Evolutionary conservation across 2,797 vertebrate species (phyloP).

Genomic region (Capromys pilorides): DNA sequence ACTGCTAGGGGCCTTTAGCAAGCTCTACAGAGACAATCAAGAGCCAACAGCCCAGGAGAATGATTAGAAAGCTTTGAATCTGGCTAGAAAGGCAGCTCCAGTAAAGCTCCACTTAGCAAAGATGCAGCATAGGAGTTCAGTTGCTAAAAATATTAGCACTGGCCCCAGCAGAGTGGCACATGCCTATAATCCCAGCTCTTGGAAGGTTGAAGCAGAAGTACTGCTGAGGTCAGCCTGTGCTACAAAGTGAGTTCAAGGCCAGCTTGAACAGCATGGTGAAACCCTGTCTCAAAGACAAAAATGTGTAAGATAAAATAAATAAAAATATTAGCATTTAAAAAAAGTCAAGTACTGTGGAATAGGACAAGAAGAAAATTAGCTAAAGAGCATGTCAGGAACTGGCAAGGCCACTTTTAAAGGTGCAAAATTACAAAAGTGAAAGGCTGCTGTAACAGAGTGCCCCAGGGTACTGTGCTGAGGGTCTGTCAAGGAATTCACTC

Average conservation of each 20-base stretch:
- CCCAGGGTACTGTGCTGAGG: not conserved
- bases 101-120: not conserved
- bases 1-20: not conserved
- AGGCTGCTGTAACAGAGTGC: not conserved
- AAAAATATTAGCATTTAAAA: not conserved
- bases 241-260: too few species aligned
- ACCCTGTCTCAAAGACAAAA: too few species aligned
- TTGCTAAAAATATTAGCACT: not conserved
- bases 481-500: not conserved
- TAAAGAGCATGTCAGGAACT: not conserved
- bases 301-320: too few species aligned
- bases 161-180: too few species aligned
- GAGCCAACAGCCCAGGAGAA: not conserved
- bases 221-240: too few species aligned
- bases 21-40: not conserved
- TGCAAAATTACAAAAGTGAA: not conserved
- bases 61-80: not conserved
- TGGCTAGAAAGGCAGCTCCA: not conserved
- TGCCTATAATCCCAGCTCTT: too few species aligned
- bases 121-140: not conserved
- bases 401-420: not conserved
- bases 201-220: too few species aligned
- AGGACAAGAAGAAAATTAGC: not conserved
- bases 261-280: too few species aligned
- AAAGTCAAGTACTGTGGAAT: not conserved